Conservation (phyloP, 2,113 vertebrate species). For the Myotis lucifugus region DNA sequence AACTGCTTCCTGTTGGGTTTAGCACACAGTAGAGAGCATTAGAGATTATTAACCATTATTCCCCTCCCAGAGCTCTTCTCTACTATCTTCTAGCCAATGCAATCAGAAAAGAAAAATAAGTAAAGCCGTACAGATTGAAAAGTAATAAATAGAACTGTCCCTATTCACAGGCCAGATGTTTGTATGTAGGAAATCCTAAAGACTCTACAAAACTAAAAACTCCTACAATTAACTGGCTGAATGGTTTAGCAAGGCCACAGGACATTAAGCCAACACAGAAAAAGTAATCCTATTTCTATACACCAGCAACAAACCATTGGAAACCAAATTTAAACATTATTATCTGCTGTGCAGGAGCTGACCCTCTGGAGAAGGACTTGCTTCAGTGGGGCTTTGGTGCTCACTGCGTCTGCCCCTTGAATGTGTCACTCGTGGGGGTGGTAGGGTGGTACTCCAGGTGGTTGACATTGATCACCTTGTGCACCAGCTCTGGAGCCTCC, state of each 20-base stretch:
- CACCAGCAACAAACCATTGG: neutral
- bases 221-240: neutral
- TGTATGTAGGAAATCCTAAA: neutral
- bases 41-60: neutral
- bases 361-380: no score
- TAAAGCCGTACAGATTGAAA: neutral
- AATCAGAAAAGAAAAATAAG: neutral
- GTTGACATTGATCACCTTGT: no score
- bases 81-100: neutral
- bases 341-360: neutral
- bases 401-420: no score
- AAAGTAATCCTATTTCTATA: neutral
- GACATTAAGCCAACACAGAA: neutral
- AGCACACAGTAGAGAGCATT: no score
- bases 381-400: no score
- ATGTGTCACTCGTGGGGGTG: no score
- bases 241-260: neutral
- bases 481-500: no score
- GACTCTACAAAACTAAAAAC: neutral
- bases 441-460: no score
- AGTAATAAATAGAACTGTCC: neutral
- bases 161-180: neutral
- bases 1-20: neutral
- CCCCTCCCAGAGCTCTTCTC: neutral
- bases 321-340: neutral